Evolutionary conservation across 1,140 invertebrate species (phyloP).

Genomic region (Medauroidea extradentata): DNA sequence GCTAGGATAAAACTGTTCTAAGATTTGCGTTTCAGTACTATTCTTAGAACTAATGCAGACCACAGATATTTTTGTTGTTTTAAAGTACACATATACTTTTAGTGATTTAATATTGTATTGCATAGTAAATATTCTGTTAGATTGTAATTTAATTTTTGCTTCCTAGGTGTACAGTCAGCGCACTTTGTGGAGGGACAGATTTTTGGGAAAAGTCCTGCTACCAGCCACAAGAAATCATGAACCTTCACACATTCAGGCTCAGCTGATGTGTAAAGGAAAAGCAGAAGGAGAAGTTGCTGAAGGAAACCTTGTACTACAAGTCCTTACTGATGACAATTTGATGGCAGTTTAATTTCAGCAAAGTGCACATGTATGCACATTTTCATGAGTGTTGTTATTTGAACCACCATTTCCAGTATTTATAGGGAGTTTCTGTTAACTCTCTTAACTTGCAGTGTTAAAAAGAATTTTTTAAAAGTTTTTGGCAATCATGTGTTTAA

Average conservation of each 20-base stretch:
- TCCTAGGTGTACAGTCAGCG: constrained; percentile 26
- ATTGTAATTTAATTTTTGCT: not conserved
- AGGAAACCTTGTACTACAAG: not conserved
- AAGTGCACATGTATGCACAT: too few species aligned
- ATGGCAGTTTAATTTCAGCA: not conserved
- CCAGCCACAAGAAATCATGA: constrained; percentile 26
- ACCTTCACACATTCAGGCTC: constrained; percentile 8
- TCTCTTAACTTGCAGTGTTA: too few species aligned
- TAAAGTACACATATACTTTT: not conserved
- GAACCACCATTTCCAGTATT: too few species aligned
- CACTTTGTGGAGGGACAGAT: constrained; percentile 17
- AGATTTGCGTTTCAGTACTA: too few species aligned
- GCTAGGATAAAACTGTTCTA: too few species aligned
- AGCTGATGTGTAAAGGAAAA: not conserved
- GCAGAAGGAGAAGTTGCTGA: not conserved
- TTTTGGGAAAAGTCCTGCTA: constrained; percentile 27
- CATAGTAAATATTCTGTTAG: not conserved
- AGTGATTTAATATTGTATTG: not conserved
- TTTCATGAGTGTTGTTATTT: too few species aligned
- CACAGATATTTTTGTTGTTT: too few species aligned
- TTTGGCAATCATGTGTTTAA: too few species aligned
- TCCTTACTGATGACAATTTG: constrained; percentile 9
- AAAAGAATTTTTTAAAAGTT: too few species aligned
- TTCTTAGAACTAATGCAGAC: too few species aligned
- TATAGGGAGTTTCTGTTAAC: too few species aligned